Evolutionary conservation across 2,113 vertebrate species (phyloP).

Genomic region (Clarias magur): DNA sequence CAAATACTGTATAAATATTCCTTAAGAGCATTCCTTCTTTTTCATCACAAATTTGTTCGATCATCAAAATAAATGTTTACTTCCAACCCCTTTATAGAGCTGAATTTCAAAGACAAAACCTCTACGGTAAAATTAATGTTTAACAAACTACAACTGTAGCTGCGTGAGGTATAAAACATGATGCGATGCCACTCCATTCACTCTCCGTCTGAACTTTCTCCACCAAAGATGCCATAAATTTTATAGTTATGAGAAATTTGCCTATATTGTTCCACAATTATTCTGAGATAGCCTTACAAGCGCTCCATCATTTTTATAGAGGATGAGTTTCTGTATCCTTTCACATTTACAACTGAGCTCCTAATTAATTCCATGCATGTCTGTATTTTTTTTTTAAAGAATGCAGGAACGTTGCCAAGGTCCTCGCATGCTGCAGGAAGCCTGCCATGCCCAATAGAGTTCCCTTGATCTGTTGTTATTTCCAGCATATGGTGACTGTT

Average conservation of each 20-base stretch:
- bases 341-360: conserved; percentile 21
- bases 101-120: neutral
- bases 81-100: neutral
- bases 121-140: neutral
- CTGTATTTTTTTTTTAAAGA: conserved; percentile 48
- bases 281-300: neutral
- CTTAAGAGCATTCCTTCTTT: neutral
- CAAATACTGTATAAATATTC: conserved; percentile 13
- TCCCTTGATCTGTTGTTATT: conserved; percentile 51
- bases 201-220: conserved; percentile 3
- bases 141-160: neutral
- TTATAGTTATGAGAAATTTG: neutral
- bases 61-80: neutral
- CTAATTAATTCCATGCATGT: conserved; percentile 55
- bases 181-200: neutral
- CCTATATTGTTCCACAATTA: neutral
- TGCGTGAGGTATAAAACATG: neutral
- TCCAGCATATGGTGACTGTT: conserved; percentile 43
- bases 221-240: conserved; percentile 17
- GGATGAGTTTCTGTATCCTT: conserved; percentile 24
- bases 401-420: conserved; percentile 49
- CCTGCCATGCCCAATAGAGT: conserved; percentile 47
- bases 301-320: conserved; percentile 2
- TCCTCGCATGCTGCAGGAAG: conserved; percentile 47
- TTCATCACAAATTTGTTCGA: neutral